phyloP scores from a whole-genome alignment of 2,888 invertebrate species.

The Drosophila pegasa region DNA sequence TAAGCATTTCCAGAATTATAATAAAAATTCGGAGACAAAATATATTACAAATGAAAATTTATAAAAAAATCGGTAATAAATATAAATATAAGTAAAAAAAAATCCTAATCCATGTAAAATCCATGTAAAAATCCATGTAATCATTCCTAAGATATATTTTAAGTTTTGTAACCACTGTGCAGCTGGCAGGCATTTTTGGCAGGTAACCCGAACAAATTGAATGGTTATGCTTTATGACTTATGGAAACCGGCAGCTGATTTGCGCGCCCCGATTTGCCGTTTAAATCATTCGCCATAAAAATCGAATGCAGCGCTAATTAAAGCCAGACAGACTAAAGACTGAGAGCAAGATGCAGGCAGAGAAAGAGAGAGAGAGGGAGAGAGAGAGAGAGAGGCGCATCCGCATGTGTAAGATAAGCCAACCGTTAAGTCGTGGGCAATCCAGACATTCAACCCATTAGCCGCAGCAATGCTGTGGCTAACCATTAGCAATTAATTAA shows the following conservation, averaged over 20 bases:
- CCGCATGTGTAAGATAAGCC: conserved; percentile 33
- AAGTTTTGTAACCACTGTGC: conserved; percentile 37
- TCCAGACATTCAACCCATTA: conserved; percentile 47
- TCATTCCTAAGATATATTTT: not conserved
- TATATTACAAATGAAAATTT: too few relatives aligned
- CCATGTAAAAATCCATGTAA: too few relatives aligned
- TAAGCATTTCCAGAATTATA: too few relatives aligned
- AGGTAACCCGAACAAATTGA: conserved; percentile 64
- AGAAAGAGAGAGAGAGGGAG: not conserved
- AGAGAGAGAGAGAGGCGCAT: conserved; percentile 12
- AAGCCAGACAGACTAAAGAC: conserved; percentile 38
- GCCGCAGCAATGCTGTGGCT: conserved; percentile 60
- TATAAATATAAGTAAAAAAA: not conserved
- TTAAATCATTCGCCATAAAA: conserved; percentile 68
- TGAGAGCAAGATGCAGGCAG: not conserved
- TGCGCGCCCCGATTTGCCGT: conserved; percentile 62
- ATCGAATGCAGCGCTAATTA: conserved; percentile 70
- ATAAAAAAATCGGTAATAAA: too few relatives aligned
- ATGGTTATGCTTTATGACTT: conserved; percentile 76
- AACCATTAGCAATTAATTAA: conserved; percentile 80
- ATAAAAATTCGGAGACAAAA: too few relatives aligned
- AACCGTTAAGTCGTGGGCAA: conserved; percentile 58
- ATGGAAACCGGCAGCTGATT: conserved; percentile 78
- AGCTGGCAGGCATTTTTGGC: conserved; percentile 44
- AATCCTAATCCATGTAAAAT: too few relatives aligned